These are phyloP conservation scores for Gymnocephalus cernua DNA, from an alignment of 2,113 vertebrate genomes.

Conservation along the genomic window DNA sequence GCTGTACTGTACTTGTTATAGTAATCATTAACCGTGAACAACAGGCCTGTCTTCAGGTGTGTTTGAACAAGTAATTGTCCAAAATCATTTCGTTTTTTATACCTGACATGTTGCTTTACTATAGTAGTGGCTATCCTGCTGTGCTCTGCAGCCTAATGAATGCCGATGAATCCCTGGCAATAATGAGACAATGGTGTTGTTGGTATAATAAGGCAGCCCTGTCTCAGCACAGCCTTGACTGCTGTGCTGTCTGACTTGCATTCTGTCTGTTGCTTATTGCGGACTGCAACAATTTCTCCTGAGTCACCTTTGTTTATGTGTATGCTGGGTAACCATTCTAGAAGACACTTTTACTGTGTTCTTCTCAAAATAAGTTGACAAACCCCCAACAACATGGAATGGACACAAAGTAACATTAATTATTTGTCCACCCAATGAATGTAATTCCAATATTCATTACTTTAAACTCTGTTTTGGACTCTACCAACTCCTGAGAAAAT, in stretches of 20 bases:
- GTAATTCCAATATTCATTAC: neutral
- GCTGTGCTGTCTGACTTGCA: conserved; percentile 3
- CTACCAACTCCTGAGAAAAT: neutral
- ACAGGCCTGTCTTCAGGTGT: neutral
- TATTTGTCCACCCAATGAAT: too few species aligned
- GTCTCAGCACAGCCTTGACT: conserved; percentile 4
- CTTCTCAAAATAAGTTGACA: neutral
- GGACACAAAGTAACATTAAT: too few species aligned
- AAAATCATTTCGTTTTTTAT: neutral
- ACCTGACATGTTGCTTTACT: neutral
- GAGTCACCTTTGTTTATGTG: neutral
- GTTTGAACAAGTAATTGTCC: neutral
- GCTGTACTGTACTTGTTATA: rapidly evolving
- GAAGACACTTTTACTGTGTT: neutral
- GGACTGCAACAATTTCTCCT: neutral
- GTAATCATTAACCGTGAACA: neutral
- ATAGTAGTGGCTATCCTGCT: conserved; percentile 1
- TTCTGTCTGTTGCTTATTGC: neutral
- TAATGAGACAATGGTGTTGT: conserved; percentile 28
- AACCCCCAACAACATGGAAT: neutral
- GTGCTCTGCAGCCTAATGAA: conserved; percentile 25
- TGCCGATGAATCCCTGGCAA: conserved; percentile 27
- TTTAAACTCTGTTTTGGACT: neutral
- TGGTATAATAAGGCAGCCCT: conserved; percentile 27
- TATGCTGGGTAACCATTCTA: neutral